phyloP scores from a whole-genome alignment of 2,888 invertebrate species.

The Heliothis peltigera region DNA sequence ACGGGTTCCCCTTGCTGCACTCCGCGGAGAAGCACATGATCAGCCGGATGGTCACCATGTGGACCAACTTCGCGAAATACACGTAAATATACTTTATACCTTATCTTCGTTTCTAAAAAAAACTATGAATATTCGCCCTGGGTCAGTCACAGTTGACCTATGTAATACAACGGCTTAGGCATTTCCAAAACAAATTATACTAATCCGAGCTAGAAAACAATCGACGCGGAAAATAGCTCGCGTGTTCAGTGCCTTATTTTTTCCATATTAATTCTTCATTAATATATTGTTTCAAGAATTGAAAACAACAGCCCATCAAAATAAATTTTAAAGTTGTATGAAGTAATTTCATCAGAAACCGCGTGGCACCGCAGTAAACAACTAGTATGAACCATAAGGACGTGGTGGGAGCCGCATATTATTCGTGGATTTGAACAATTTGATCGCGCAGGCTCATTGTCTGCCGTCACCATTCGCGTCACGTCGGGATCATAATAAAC shows the following conservation, averaged over 20 bases:
- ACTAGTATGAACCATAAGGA: background rate
- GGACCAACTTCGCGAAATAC: conserved; percentile 87
- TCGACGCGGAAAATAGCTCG: conserved; percentile 1
- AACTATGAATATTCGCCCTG: background rate
- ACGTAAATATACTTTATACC: conserved; percentile 69
- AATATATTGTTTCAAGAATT: too few relatives aligned
- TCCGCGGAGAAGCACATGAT: conserved; percentile 78
- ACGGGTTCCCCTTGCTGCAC: conserved; percentile 79
- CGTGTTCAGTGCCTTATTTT: background rate
- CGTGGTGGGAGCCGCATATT: background rate
- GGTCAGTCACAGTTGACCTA: background rate
- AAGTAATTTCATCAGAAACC: too few relatives aligned
- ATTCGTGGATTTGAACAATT: conserved; percentile 17
- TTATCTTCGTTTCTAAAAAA: background rate
- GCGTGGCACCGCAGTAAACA: too few relatives aligned
- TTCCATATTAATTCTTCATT: background rate
- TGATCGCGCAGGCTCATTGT: conserved; percentile 28
- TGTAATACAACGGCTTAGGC: background rate
- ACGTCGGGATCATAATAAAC: conserved; percentile 47
- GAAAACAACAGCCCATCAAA: too few relatives aligned
- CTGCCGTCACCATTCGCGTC: conserved; percentile 34
- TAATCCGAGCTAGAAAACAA: conserved; percentile 11
- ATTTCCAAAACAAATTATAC: conserved; percentile 1
- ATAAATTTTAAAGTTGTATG: too few relatives aligned
- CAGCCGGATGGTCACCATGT: conserved; percentile 80